Conservation (phyloP, 2,113 vertebrate species). For the Martes martes region DNA sequence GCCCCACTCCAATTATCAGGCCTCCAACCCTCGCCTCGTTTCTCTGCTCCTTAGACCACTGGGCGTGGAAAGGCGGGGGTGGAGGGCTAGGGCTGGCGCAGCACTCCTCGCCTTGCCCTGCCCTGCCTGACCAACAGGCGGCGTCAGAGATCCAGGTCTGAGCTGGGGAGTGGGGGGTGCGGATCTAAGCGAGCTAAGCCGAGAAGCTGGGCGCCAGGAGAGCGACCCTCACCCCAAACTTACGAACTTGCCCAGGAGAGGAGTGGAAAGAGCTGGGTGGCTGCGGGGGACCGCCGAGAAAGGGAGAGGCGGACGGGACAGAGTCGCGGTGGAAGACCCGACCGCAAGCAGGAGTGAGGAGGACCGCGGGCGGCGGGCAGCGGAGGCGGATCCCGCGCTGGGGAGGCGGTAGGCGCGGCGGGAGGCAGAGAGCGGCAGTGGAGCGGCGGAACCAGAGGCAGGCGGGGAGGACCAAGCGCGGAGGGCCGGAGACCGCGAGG, state of each 20-base stretch:
- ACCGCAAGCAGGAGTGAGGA: background rate
- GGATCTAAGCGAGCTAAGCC: conserved; percentile 42
- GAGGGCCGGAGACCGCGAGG: conserved; percentile 30
- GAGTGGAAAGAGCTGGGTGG: background rate
- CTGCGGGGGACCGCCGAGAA: conserved; percentile 1
- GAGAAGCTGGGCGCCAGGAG: conserved; percentile 24
- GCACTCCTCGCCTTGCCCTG: conserved; percentile 48
- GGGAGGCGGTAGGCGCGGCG: conserved; percentile 35
- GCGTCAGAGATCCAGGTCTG: conserved; percentile 71
- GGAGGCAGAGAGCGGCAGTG: conserved; percentile 49
- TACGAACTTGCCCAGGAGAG: conserved; percentile 60
- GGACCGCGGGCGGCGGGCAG: background rate
- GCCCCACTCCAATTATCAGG: background rate
- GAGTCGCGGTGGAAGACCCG: background rate
- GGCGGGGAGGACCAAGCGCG: background rate
- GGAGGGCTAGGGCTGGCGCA: background rate
- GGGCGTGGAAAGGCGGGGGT: background rate
- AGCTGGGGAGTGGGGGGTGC: conserved; percentile 53
- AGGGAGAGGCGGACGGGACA: background rate
- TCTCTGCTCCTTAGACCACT: background rate
- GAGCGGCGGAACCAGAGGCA: background rate
- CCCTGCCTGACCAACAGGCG: conserved; percentile 77
- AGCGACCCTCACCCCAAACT: conserved; percentile 75
- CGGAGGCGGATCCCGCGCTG: background rate
- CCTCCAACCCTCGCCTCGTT: background rate